Evolutionary conservation across 2,113 vertebrate species (phyloP), one percentile per base, ranked within the genome.

Genomic region (Muntiacus muntjak): DNA sequence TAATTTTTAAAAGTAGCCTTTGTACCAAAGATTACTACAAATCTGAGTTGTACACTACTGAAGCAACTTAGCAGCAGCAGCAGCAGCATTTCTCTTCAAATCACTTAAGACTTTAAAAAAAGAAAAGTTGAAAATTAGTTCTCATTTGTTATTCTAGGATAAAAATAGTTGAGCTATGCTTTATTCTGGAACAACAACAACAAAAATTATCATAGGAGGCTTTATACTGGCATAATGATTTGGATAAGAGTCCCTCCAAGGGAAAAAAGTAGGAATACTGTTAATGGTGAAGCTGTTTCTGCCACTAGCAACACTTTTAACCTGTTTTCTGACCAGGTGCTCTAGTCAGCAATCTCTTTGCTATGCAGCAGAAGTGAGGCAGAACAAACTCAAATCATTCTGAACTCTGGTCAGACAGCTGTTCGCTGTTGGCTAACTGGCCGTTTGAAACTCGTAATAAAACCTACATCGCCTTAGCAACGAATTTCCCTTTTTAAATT

Each of bases 111-210:
- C 78, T 93, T 85, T 26, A 40, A 25, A 43, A 92, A 96, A 58
- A 64, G 6, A 76, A 88, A 92, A 89, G 40, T 67, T 86, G 43
- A 93, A 89, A 95, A 88, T 64, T 81, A 64, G 62, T 96, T 97
- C 57, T 94, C 25, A 91, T 45, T 84, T 95, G 91, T 88, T 89
- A 71, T 74, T 50, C 82, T 84, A 26, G 23, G 54, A 93, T 93
- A 76, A 98, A 98, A 93, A 89, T 6, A 86, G 88, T 78, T 81
- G n/a, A 95, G 12, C 30, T 93, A 67, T n/a, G 55, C 26, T 87
- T 82, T 88, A 71, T 85, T 43, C 81, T 87, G 52, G 64, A 92
- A 97, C 28, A 52, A 40, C 23, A 96, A 25, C 50, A 92, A 94
- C 16, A 36, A 87, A 83, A 95, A 33, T 60, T 12, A 87, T 64